Evolutionary conservation across 2,113 vertebrate species (phyloP), one percentile per base, ranked within the genome.

Genomic region (Strix aluco): DNA sequence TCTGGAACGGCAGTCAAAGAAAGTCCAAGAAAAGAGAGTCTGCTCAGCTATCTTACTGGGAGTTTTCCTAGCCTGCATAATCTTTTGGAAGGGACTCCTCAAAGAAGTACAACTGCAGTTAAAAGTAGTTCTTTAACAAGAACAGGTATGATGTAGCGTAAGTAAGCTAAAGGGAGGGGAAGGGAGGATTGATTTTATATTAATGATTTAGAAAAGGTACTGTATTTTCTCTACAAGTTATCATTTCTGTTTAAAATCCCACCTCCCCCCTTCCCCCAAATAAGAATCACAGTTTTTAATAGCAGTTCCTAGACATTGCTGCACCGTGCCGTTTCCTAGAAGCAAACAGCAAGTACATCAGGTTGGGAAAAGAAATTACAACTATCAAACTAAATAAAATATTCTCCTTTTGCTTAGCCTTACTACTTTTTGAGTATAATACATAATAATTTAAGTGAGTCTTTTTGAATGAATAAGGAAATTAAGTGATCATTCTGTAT

Each of bases 21-120:
- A 95, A 99, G 99, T 65, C 99, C 99, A 51, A 98, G 99, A 66
- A 99, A 99, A 86, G 99, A 99, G 96, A 99, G 99, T 83, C 98
- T 99, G 49, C 98, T 99, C 88, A 99, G 99, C 97, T 99, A 99
- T 93, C 98, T 99, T 81, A 99, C 99, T 2, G 99, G 99, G 91
- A 99, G 99, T 84, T 99, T 99, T 87, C 99, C 99, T 29, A 99
- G 99, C 79, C 97, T 99, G 86, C 99, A 99, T 97, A 99, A 99
- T 97, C 98, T 99, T 59, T 96, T 99, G 96, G 99, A 99, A 97
- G 99, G 99, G 27, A 99, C 99, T 23, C 99, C 99, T n/a, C 99
- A 99, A 93, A 98, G 98, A 94, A 99, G 97, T 70, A 92, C 98
- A 70, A 21, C 98, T 5, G 98, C 98, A 16, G 98, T 98, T 73